These are phyloP conservation scores for Charina bottae DNA, from an alignment of 2,113 vertebrate species.

Conservation along the genomic window DNA sequence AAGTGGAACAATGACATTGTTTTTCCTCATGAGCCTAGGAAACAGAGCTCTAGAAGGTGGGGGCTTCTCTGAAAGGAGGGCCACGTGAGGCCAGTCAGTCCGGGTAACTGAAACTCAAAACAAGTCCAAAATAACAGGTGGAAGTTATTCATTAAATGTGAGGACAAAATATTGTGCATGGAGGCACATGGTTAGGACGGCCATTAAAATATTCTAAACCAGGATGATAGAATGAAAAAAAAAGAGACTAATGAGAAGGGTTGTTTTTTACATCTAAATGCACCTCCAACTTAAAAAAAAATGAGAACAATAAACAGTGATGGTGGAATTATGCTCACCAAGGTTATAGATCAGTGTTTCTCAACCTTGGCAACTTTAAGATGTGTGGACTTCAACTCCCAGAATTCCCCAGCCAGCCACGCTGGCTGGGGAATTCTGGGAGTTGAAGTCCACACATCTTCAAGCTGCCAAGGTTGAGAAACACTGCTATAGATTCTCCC, in stretches of 20 bases:
- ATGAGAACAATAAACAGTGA: neutral
- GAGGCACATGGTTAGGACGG: neutral
- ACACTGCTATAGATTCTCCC: neutral
- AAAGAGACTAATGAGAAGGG: neutral
- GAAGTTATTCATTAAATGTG: neutral
- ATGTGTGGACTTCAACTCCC: no score
- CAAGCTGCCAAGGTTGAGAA: no score
- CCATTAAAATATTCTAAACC: neutral
- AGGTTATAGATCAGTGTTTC: neutral
- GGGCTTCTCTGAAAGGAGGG: neutral
- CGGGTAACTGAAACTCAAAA: neutral
- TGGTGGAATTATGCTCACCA: neutral
- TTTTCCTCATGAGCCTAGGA: neutral
- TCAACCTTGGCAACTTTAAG: no score
- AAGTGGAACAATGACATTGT: neutral
- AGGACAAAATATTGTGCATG: neutral
- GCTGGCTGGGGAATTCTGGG: no score
- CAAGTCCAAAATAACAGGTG: neutral
- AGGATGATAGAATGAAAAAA: neutral
- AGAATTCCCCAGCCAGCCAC: no score
- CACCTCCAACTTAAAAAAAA: neutral
- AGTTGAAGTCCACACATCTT: no score
- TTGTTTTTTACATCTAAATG: neutral
- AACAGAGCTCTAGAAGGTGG: neutral
- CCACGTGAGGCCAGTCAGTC: neutral